Conservation (phyloP, 2,888 invertebrate genomes). For the Acronicta alni region DNA sequence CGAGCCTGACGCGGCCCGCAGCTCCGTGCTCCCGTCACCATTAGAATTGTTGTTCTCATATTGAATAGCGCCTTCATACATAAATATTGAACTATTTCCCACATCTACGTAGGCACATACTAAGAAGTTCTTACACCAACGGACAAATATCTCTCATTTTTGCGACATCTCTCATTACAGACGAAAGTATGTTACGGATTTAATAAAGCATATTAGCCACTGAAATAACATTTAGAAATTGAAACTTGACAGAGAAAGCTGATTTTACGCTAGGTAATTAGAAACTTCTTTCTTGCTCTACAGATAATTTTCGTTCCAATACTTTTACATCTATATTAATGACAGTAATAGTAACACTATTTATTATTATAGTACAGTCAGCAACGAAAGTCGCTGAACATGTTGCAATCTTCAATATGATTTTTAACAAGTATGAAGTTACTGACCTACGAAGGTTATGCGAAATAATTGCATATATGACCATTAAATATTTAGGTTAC, state of each 20-base stretch:
- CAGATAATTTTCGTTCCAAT: neutral
- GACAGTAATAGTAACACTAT: neutral
- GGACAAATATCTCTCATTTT: slow-evolving; percentile 9
- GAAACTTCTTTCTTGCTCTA: neutral
- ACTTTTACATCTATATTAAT: neutral
- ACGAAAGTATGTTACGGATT: slow-evolving; percentile 9
- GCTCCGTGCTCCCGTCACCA: slow-evolving; percentile 64
- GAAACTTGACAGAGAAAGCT: slow-evolving; percentile 1
- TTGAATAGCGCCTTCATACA: slow-evolving; percentile 57
- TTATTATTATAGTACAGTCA: too few relatives aligned
- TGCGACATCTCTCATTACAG: slow-evolving; percentile 4
- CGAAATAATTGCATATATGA: too few relatives aligned
- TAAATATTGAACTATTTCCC: slow-evolving; percentile 45
- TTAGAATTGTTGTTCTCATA: slow-evolving; percentile 71
- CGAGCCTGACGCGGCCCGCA: slow-evolving; percentile 40
- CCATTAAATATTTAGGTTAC: too few relatives aligned
- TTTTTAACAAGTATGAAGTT: too few relatives aligned
- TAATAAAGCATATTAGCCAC: slow-evolving; percentile 15
- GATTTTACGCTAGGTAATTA: neutral
- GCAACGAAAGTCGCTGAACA: too few relatives aligned
- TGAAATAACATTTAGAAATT: slow-evolving; percentile 13
- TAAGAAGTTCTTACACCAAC: slow-evolving; percentile 15
- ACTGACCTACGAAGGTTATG: too few relatives aligned
- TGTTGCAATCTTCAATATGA: too few relatives aligned
- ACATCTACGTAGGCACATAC: slow-evolving; percentile 13